A percentile compares a stretch with the other conserved stretches of the same genome.
Conservation (phyloP, 1,140 invertebrate species). For the Euwallacea similis region DNA sequence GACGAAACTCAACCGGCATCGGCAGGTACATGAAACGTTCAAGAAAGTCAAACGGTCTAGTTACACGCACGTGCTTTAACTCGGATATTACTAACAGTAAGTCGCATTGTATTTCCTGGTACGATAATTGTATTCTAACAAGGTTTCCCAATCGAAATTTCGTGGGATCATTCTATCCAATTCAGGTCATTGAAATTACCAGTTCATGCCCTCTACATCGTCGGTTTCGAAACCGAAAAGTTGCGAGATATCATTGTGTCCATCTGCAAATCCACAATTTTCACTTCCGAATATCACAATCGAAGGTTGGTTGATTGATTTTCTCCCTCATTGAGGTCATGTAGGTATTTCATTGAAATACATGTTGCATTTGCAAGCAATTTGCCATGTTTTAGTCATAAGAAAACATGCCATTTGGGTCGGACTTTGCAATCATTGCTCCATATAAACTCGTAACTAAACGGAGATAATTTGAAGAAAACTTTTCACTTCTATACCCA, state of each 20-base stretch:
- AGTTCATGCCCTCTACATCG: too few species aligned
- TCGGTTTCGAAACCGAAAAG: not conserved
- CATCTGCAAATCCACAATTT: not conserved
- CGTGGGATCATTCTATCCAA: not conserved
- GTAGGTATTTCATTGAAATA: not conserved
- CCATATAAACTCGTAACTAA: not conserved
- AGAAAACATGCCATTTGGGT: not conserved
- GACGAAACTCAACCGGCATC: too few species aligned
- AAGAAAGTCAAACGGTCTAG: not conserved
- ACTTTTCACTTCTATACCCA: too few species aligned
- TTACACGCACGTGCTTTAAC: not conserved
- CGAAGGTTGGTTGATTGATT: not conserved
- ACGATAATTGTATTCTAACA: not conserved
- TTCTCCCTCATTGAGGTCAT: not conserved
- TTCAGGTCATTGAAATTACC: too few species aligned
- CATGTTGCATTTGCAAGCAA: not conserved
- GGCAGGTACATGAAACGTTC: too few species aligned
- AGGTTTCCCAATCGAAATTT: not conserved
- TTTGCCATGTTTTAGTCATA: not conserved
- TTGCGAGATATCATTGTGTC: not conserved
- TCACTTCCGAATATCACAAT: not conserved
- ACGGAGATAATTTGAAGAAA: too few species aligned
- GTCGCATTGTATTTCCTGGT: conserved; percentile 10
- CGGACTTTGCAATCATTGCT: not conserved
- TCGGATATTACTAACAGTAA: conserved; percentile 14